These are phyloP conservation scores for Amaurobius ferox DNA, from an alignment of 2,888 invertebrate genomes.

Conservation along the genomic window DNA sequence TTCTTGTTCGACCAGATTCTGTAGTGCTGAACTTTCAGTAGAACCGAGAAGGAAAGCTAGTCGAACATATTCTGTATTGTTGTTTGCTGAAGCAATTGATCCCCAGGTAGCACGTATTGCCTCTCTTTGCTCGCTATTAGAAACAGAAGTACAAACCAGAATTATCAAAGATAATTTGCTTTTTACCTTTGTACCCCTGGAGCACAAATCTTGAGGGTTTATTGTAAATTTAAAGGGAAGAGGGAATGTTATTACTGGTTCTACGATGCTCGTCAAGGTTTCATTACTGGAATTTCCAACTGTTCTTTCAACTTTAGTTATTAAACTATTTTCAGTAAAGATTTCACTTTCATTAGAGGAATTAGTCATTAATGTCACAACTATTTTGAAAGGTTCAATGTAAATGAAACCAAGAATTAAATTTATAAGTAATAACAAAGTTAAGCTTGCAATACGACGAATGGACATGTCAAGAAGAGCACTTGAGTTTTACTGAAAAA, in stretches of 20 bases:
- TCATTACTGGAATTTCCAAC: slow-evolving; percentile 27
- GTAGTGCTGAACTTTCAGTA: not conserved
- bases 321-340: slow-evolving; percentile 6
- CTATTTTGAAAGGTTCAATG: slow-evolving; percentile 25
- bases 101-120: slow-evolving; percentile 73
- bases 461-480: slow-evolving; percentile 37
- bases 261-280: not conserved
- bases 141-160: slow-evolving; percentile 60
- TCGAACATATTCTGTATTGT: slow-evolving; percentile 50
- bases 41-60: slow-evolving; percentile 73
- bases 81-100: slow-evolving; percentile 22
- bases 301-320: not conserved
- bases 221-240: slow-evolving; percentile 32
- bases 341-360: slow-evolving; percentile 23
- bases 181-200: slow-evolving; percentile 22
- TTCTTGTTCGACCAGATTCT: slow-evolving; percentile 54
- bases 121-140: slow-evolving; percentile 49
- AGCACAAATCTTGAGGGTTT: slow-evolving; percentile 55
- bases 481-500: slow-evolving; percentile 18
- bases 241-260: slow-evolving; percentile 29
- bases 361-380: slow-evolving; percentile 11
- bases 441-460: slow-evolving; percentile 39
- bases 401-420: slow-evolving; percentile 49
- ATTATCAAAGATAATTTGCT: slow-evolving; percentile 52
- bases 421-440: slow-evolving; percentile 34